Conservation (phyloP, 2,113 vertebrate species). For the Lipophrys pholis region DNA sequence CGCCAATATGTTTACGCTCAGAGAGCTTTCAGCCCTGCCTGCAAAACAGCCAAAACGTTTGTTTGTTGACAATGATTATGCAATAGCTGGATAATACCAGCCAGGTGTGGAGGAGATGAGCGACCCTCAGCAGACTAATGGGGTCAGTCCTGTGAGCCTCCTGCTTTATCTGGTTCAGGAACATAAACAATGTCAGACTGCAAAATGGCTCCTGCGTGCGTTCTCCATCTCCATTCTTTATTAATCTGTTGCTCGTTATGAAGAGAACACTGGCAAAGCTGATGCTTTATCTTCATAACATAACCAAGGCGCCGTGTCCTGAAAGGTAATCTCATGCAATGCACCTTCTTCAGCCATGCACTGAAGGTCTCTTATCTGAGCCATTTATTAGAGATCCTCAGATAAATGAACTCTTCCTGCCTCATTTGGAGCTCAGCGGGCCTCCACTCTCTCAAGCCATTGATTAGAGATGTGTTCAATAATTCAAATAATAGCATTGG, state of each 20-base stretch:
- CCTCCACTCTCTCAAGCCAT: slow-evolving; percentile 41
- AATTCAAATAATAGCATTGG: slow-evolving; percentile 66
- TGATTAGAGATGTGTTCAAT: slow-evolving; percentile 66
- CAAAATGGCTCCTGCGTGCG: no score
- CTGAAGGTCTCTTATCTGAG: background rate
- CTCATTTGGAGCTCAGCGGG: slow-evolving; percentile 34
- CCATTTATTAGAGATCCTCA: slow-evolving; percentile 35
- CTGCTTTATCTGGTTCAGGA: background rate
- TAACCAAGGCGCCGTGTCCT: background rate
- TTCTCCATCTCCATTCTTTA: background rate
- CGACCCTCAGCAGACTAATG: slow-evolving; percentile 1
- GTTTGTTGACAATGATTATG: slow-evolving; percentile 12
- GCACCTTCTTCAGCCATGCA: background rate
- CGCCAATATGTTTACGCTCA: background rate
- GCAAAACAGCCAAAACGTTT: background rate
- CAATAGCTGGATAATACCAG: slow-evolving; percentile 2
- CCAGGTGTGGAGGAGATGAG: background rate
- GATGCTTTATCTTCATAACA: background rate
- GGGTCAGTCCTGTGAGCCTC: background rate
- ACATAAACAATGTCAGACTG: background rate
- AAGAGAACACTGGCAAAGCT: background rate
- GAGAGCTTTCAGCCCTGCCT: background rate
- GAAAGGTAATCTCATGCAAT: slow-evolving; percentile 11
- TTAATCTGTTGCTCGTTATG: no score
- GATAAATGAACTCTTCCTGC: slow-evolving; percentile 48